These are phyloP conservation scores for Prinia subflava DNA, from an alignment of 2,113 vertebrate species.

Conservation along the genomic window DNA sequence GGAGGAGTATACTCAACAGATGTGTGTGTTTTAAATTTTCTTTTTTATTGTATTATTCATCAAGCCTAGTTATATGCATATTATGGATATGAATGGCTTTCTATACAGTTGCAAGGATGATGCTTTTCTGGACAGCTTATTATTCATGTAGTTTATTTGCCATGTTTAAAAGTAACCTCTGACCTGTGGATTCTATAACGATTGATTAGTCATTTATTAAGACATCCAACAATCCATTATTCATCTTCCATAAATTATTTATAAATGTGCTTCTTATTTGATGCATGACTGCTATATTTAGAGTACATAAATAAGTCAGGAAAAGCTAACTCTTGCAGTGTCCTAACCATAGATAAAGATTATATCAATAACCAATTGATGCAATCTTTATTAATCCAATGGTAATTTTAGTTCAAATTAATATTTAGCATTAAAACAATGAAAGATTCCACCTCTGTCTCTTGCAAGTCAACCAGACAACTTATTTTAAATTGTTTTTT, in stretches of 20 bases:
- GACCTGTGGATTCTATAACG: constrained; percentile 5
- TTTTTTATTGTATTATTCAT: neutral
- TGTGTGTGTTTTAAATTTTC: neutral
- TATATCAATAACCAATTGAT: neutral
- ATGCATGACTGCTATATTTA: constrained; percentile 47
- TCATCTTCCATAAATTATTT: constrained; percentile 50
- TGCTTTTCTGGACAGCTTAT: constrained; percentile 20
- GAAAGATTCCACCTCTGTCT: neutral
- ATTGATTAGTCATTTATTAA: constrained; percentile 61
- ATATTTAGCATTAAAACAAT: neutral
- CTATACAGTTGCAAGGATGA: neutral
- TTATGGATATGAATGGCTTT: neutral
- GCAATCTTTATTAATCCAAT: neutral
- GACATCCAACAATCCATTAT: constrained; percentile 49
- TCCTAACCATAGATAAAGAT: constrained; percentile 9
- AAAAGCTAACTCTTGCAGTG: constrained; percentile 8
- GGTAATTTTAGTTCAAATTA: neutral
- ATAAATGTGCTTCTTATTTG: constrained; percentile 34
- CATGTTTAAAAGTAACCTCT: constrained; percentile 44
- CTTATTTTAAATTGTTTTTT: neutral
- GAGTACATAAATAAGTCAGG: constrained; percentile 18
- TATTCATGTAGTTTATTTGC: constrained; percentile 45
- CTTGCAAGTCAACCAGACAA: neutral
- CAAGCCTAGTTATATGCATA: neutral
- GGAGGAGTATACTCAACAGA: neutral